phyloP scores from a whole-genome alignment of 2,113 vertebrate genomes.

The Brienomyrus brachyistius region DNA sequence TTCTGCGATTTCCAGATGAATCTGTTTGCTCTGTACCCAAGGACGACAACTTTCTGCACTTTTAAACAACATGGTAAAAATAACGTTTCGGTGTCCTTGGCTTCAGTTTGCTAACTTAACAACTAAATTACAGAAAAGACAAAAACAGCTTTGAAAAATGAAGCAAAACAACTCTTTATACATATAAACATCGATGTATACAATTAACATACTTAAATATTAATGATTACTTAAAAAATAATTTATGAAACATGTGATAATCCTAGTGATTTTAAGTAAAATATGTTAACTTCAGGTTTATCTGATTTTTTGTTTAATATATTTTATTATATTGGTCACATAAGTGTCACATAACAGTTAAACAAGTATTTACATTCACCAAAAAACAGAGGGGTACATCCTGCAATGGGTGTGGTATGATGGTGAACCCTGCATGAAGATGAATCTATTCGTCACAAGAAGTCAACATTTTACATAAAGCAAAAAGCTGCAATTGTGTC shows the following conservation, averaged over 20 bases:
- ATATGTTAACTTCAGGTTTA: not conserved
- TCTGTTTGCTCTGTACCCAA: not conserved
- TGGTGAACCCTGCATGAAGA: not conserved
- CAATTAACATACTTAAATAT: not conserved
- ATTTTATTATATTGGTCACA: not conserved
- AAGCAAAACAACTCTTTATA: conserved; percentile 3
- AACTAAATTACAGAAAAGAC: not conserved
- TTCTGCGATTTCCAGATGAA: conserved; percentile 4
- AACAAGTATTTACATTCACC: not conserved
- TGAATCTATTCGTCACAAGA: not conserved
- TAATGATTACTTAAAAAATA: no score
- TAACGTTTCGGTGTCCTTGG: not conserved
- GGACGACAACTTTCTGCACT: conserved; percentile 5
- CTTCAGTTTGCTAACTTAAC: not conserved
- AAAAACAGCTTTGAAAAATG: not conserved
- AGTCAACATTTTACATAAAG: not conserved
- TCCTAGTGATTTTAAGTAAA: not conserved
- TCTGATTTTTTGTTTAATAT: not conserved
- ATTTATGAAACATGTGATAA: not conserved
- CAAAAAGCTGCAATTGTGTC: not conserved
- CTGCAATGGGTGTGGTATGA: not conserved
- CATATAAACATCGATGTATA: not conserved
- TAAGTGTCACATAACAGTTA: not conserved
- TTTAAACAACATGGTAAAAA: conserved; percentile 2
- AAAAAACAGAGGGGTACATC: not conserved